Evolutionary conservation across 2,888 invertebrate species (phyloP).

Genomic region (Melinaea marsaeus): DNA sequence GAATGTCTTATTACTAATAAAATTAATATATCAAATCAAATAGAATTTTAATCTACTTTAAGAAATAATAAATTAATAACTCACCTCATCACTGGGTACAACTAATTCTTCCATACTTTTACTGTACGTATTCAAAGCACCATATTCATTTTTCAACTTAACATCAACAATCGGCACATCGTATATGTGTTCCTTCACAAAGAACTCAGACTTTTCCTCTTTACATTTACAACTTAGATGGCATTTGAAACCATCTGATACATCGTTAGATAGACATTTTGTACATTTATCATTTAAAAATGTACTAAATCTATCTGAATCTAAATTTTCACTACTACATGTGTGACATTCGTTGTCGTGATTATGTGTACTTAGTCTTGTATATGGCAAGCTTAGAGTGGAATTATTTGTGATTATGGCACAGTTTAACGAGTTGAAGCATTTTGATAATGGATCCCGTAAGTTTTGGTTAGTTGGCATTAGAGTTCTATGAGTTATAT

Average conservation of each 20-base stretch:
- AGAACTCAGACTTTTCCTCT: conserved; percentile 52
- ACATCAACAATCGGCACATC: conserved; percentile 75
- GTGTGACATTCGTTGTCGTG: conserved; percentile 35
- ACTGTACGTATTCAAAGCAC: conserved; percentile 49
- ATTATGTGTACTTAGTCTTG: conserved; percentile 45
- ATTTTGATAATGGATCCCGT: conserved; percentile 55
- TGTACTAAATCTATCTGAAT: conserved; percentile 33
- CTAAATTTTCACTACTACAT: conserved; percentile 47
- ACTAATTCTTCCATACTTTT: conserved; percentile 58
- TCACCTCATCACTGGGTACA: conserved; percentile 42
- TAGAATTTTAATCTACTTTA: too few species aligned
- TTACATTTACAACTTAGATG: conserved; percentile 63
- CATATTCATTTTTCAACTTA: conserved; percentile 45
- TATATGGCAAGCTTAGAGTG: conserved; percentile 63
- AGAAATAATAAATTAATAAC: conserved; percentile 27
- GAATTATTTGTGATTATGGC: conserved; percentile 53
- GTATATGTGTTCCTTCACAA: conserved; percentile 78
- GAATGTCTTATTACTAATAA: too few species aligned
- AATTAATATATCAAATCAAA: too few species aligned
- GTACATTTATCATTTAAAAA: conserved; percentile 42
- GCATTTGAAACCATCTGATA: conserved; percentile 57
- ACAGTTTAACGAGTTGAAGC: conserved; percentile 69
- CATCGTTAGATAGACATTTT: conserved; percentile 53
- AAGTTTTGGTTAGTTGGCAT: conserved; percentile 44
- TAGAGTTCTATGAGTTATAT: conserved; percentile 57